These are phyloP conservation scores for Phoenicopterus ruber DNA, from an alignment of 2,113 vertebrate genomes.

Conservation along the genomic window DNA sequence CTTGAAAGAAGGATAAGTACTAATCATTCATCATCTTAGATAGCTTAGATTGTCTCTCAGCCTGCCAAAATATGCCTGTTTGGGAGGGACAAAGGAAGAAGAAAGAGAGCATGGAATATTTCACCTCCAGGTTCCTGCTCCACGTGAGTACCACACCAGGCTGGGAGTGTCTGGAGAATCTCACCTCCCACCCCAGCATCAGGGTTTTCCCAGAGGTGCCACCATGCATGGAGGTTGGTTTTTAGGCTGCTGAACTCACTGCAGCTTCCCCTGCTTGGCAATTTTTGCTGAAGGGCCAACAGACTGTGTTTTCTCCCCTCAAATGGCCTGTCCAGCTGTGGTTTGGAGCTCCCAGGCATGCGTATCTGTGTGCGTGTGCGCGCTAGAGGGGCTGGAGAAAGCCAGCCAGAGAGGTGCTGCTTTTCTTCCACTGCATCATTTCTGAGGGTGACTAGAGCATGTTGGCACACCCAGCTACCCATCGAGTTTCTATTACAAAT, in stretches of 20 bases:
- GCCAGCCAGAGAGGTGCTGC: background rate
- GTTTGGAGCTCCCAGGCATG: background rate
- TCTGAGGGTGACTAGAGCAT: background rate
- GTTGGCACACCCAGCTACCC: background rate
- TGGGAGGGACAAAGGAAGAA: background rate
- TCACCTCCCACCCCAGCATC: background rate
- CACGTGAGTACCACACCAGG: background rate
- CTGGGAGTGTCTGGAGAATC: background rate
- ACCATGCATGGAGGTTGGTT: background rate
- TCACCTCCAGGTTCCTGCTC: background rate
- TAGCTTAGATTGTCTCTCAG: background rate
- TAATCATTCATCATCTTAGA: background rate
- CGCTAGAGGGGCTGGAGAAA: background rate
- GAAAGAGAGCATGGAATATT: background rate
- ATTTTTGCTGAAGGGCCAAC: background rate
- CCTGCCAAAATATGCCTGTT: background rate
- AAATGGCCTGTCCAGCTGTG: background rate
- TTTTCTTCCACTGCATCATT: background rate
- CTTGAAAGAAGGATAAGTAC: background rate
- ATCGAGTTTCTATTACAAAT: background rate
- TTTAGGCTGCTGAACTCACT: background rate
- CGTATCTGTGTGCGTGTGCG: rapidly evolving
- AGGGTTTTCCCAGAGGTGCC: background rate
- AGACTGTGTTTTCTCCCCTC: background rate
- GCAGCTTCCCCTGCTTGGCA: background rate